phyloP scores from a whole-genome alignment of 1,140 invertebrate genomes.

The Cryptotermes secundus region DNA sequence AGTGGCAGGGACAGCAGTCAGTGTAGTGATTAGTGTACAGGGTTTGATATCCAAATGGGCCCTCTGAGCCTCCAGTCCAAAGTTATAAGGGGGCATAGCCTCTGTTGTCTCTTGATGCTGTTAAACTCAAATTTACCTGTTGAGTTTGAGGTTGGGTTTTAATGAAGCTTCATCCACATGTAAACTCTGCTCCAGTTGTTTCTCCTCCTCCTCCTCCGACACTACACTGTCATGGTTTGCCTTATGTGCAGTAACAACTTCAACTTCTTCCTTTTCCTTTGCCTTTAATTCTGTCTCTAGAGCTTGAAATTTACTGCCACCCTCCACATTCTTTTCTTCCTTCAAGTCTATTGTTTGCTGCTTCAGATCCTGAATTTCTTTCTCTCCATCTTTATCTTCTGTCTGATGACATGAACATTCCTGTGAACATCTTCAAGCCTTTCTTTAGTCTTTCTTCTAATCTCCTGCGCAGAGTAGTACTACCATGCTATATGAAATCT shows the following conservation, averaged over 20 bases:
- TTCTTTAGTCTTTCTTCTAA: constrained; percentile 54
- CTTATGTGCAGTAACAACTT: constrained; percentile 64
- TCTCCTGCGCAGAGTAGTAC: constrained; percentile 50
- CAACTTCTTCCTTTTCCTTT: constrained; percentile 67
- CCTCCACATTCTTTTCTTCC: constrained; percentile 59
- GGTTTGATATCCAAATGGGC: too few species aligned
- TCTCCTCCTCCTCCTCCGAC: constrained; percentile 67
- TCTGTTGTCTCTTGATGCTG: too few species aligned
- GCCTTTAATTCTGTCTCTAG: constrained; percentile 67
- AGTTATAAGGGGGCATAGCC: too few species aligned
- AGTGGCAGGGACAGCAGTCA: too few species aligned
- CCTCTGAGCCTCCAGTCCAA: too few species aligned
- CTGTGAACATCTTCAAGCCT: constrained; percentile 43
- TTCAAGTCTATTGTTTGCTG: constrained; percentile 53
- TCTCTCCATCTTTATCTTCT: constrained; percentile 48
- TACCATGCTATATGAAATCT: constrained; percentile 76
- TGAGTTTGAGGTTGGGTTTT: too few species aligned
- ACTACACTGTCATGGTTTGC: constrained; percentile 68
- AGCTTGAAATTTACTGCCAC: constrained; percentile 62
- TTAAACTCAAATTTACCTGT: too few species aligned
- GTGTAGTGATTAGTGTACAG: too few species aligned
- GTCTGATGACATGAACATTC: constrained; percentile 43
- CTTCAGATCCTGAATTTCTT: constrained; percentile 54
- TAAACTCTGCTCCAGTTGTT: constrained; percentile 68
- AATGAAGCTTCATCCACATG: too few species aligned